Percentiles rank a stretch among this genome's conserved stretches.
phyloP scores from a whole-genome alignment of 2,113 vertebrate species.

The Rhinoptilus africanus region DNA sequence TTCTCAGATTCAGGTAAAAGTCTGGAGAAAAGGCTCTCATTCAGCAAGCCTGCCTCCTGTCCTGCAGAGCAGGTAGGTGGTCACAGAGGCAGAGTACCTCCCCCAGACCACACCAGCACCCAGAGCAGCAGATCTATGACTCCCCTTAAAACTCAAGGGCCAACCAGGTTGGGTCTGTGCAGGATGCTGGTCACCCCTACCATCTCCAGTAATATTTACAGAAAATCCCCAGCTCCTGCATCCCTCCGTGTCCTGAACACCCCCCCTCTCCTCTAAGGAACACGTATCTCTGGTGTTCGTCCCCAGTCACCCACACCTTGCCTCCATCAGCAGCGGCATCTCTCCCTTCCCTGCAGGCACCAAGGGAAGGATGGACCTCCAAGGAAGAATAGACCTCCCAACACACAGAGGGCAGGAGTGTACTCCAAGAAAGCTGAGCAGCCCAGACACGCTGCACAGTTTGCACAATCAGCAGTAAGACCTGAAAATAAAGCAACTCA shows the following conservation, averaged over 20 bases:
- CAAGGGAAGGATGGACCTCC: background rate
- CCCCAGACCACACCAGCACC: background rate
- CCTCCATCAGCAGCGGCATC: background rate
- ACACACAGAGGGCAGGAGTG: fast-evolving
- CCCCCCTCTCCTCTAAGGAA: background rate
- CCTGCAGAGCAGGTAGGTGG: background rate
- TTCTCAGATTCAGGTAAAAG: slow-evolving; percentile 13
- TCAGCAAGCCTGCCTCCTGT: background rate
- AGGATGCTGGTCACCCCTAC: background rate
- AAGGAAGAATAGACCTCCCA: background rate
- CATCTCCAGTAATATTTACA: background rate
- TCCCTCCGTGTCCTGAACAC: background rate
- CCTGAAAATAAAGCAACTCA: slow-evolving; percentile 36
- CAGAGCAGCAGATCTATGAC: background rate
- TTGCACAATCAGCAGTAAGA: background rate
- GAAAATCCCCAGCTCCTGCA: background rate
- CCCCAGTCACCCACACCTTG: no score
- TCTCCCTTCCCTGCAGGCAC: background rate
- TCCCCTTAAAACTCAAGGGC: background rate
- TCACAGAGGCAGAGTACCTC: background rate
- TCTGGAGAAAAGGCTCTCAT: background rate
- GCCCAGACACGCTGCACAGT: background rate
- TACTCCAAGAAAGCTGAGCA: background rate
- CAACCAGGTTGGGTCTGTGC: background rate
- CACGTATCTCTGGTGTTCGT: fast-evolving